Evolutionary conservation across 2,888 invertebrate genomes (phyloP).

Genomic region (Tyria jacobaeae): DNA sequence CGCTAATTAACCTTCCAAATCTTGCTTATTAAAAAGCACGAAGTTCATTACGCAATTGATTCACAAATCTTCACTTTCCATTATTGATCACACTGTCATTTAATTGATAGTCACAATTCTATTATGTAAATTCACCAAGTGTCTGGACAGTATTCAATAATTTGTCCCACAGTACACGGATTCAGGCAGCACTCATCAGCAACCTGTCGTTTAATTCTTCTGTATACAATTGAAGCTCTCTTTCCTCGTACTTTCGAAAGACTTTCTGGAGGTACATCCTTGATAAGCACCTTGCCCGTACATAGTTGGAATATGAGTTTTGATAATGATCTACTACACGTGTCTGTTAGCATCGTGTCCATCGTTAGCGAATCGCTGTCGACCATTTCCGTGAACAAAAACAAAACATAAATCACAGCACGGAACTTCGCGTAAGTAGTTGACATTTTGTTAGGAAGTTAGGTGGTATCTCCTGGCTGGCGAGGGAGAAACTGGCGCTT

Average conservation of each 20-base stretch:
- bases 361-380: constrained; percentile 61
- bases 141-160: constrained; percentile 77
- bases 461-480: constrained; percentile 59
- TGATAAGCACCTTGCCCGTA: constrained; percentile 56
- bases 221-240: constrained; percentile 62
- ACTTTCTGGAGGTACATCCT: constrained; percentile 56
- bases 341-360: constrained; percentile 59
- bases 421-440: constrained; percentile 54
- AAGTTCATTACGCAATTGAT: constrained; percentile 28
- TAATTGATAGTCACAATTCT: constrained; percentile 33
- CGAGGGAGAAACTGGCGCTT: constrained; percentile 70
- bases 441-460: constrained; percentile 61
- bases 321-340: constrained; percentile 67
- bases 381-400: constrained; percentile 59
- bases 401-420: constrained; percentile 58
- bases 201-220: constrained; percentile 64
- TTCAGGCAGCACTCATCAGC: constrained; percentile 71
- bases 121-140: constrained; percentile 62
- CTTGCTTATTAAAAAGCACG: constrained; percentile 22
- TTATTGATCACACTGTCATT: constrained; percentile 32
- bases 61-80: constrained; percentile 18
- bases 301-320: constrained; percentile 66
- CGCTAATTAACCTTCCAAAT: constrained; percentile 24
- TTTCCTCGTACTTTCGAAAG: constrained; percentile 62
- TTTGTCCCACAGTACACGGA: constrained; percentile 69